Evolutionary conservation across 2,888 invertebrate species (phyloP).

Genomic region (Drosophila paranaensis): DNA sequence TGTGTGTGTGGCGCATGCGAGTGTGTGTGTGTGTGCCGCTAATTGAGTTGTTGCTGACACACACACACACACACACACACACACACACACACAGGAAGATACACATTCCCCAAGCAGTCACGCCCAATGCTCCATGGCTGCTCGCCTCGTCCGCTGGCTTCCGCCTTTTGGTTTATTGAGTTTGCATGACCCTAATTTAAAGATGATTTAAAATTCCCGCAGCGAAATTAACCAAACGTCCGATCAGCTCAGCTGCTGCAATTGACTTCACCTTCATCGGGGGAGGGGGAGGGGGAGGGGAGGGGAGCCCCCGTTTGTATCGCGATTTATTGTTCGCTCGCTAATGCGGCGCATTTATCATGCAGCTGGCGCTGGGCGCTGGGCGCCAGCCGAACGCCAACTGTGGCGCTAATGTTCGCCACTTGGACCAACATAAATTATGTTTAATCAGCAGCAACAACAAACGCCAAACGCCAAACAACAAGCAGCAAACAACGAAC

Average conservation of each 20-base stretch:
- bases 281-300: background rate
- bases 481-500: slow-evolving; percentile 16
- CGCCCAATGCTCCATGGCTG: background rate
- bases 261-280: slow-evolving; percentile 4
- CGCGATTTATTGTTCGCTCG: slow-evolving; percentile 63
- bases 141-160: slow-evolving; percentile 9
- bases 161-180: slow-evolving; percentile 71
- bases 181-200: slow-evolving; percentile 79
- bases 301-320: background rate
- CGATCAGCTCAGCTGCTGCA: slow-evolving; percentile 44
- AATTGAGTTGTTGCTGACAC: slow-evolving; percentile 46
- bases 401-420: slow-evolving; percentile 69
- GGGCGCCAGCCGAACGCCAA: slow-evolving; percentile 17
- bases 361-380: slow-evolving; percentile 52
- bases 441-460: slow-evolving; percentile 62
- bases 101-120: slow-evolving; percentile 9
- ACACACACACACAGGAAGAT: slow-evolving; percentile 17
- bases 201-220: slow-evolving; percentile 78
- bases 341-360: slow-evolving; percentile 75
- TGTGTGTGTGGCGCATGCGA: slow-evolving; percentile 4
- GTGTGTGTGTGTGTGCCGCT: slow-evolving; percentile 41
- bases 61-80: slow-evolving; percentile 29
- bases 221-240: slow-evolving; percentile 73
- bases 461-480: slow-evolving; percentile 21
- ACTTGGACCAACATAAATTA: slow-evolving; percentile 72